Evolutionary conservation across 2,888 invertebrate species (phyloP), one percentile per base, ranked within the genome.

Genomic region (Eulithis testata): DNA sequence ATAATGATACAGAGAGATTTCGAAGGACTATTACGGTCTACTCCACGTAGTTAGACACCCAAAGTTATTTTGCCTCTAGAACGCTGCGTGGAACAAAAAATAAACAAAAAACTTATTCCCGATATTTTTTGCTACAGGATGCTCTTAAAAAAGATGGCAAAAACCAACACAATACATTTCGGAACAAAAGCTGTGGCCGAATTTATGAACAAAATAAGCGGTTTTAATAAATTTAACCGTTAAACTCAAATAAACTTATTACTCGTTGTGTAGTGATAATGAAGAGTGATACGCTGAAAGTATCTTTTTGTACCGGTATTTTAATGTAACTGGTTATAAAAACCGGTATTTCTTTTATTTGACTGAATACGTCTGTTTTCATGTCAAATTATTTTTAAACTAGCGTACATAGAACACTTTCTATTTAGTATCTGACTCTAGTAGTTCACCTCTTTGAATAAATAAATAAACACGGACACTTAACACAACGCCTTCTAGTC

Each of bases 211-310:
- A 21, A 47, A 44, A 47, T 47, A 14, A 47, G 21, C 4, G 14
- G n/a, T 47, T 47, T 47, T 21, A 21, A 47, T 47, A 47, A 47
- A 47, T 47, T 47, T 9, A 47, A 47, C 14, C 21, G 47, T 44
- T 11, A 44, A 47, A 21, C 47, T 21, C 47, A 47, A 14, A 47
- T 7, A n/a, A 47, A 47, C 21, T 45, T 45, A n/a, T 12, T 12
- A 12, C 12, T 45, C 12, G 40, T 11, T n/a, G 47, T 47, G 47
- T 47, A 47, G 9, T 47, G 21, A 12, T 47, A 21, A 47, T 47
- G 8, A 47, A 47, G 47, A 47, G 21, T 21, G 47, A 47, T 12
- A 14, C 12, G 12, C 4, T 47, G 9, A 47, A 47, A 14, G 47
- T 47, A 47, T 14, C 14, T 47, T 12, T 21, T 47, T 14, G 12